phyloP scores from a whole-genome alignment of 2,888 invertebrate species.

The Scrobipalpa costella region DNA sequence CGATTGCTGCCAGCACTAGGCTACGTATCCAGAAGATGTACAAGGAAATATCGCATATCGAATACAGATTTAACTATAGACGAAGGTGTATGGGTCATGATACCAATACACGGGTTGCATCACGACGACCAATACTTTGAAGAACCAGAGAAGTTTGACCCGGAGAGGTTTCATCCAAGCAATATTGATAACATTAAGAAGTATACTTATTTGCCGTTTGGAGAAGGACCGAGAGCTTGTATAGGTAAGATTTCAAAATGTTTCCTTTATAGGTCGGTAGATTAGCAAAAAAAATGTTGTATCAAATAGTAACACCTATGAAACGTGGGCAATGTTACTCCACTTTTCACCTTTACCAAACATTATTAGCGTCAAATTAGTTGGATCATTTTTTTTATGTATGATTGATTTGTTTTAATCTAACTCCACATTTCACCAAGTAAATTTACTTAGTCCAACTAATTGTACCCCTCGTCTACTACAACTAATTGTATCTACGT shows the following conservation, averaged over 20 bases:
- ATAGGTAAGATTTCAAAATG: conserved; percentile 33
- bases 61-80: conserved; percentile 41
- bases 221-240: conserved; percentile 41
- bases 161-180: conserved; percentile 39
- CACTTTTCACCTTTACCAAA: too few species aligned
- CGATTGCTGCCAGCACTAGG: conserved; percentile 39
- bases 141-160: conserved; percentile 39
- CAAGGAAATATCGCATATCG: conserved; percentile 38
- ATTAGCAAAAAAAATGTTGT: too few species aligned
- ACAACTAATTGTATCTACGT: too few species aligned
- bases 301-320: too few species aligned
- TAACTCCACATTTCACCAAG: too few species aligned
- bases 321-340: too few species aligned
- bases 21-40: conserved; percentile 34
- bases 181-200: conserved; percentile 32
- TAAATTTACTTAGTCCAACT: background rate
- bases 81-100: conserved; percentile 35
- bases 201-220: conserved; percentile 41
- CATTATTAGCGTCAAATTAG: too few species aligned
- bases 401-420: too few species aligned
- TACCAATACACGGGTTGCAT: conserved; percentile 42
- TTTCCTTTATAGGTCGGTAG: too few species aligned
- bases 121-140: conserved; percentile 41
- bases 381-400: too few species aligned
- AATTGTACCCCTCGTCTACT: background rate